phyloP scores from a whole-genome alignment of 2,888 invertebrate species.

The Alitta virens region DNA sequence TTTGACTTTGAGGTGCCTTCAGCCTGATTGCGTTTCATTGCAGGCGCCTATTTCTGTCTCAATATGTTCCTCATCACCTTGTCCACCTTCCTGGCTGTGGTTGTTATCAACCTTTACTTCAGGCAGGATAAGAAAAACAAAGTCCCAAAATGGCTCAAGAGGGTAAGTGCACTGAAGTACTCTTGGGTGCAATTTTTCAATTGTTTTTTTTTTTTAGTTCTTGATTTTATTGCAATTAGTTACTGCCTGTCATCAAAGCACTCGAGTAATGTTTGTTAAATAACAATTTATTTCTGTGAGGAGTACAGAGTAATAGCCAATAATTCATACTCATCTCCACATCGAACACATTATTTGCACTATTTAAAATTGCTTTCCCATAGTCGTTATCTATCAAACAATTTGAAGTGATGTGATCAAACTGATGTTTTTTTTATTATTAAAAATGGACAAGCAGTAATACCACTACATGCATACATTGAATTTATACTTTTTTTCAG shows the following conservation, averaged over 20 bases:
- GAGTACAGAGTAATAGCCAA: no score
- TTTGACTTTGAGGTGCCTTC: no score
- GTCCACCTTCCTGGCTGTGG: constrained; percentile 54
- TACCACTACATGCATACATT: not conserved
- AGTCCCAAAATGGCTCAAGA: constrained; percentile 46
- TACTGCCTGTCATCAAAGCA: no score
- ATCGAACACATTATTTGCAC: no score
- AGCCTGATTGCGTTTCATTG: constrained; percentile 20
- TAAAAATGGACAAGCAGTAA: no score
- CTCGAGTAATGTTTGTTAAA: no score
- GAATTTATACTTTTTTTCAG: constrained; percentile 7
- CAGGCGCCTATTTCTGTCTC: constrained; percentile 57
- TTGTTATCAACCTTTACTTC: constrained; percentile 56
- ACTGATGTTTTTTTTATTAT: no score
- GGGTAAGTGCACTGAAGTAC: constrained; percentile 31
- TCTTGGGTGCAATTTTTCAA: not conserved
- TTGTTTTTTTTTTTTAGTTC: not conserved
- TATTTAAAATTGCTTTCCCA: no score
- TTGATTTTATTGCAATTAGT: not conserved
- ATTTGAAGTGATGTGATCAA: no score
- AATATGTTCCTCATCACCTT: constrained; percentile 58
- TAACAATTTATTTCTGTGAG: no score
- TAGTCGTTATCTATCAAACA: no score
- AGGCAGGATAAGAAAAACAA: constrained; percentile 47
- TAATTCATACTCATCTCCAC: no score